Evolutionary conservation across 1,140 invertebrate genomes (phyloP), one percentile per base, ranked within the genome.

Genomic region (Ostrea denselamellosa): DNA sequence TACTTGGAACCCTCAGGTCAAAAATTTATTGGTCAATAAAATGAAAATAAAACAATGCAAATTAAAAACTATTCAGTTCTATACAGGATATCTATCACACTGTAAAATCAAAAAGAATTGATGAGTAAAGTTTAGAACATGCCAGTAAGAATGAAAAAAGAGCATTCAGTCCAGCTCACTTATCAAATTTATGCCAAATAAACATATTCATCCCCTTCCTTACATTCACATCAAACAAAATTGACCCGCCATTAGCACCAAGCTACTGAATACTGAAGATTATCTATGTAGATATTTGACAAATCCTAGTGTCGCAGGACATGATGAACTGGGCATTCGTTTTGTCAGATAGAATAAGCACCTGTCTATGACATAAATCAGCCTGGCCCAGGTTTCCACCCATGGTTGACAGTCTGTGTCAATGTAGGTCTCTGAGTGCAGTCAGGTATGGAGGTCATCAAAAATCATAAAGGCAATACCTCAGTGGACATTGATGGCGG

Each of bases 201-300:
- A 77, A 77, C 68, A 77, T 22, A 77, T 77, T 77, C 68, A 34
- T 77, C 28, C 14, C 28, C 68, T 0, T 77, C 28, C 25, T 77
- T 14, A 25, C 28, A 22, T 28, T 28, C 68, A 77, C 68, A 77
- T 77, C 68, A 77, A 77, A 77, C 25, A 77, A 14, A 77, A 77
- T 9, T 77, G 68, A 77, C 68, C 68, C 28, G 68, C 68, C 68
- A 77, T 77, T 77, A 77, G 68, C 68, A 77, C 68, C 68, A 77
- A 34, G 68, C 68, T 25, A 17, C 25, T 77, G 68, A 77, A 77
- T 25, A 77, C 22, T 12, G 68, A 22, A 77, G 68, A 77, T 77
- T 28, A 77, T 77, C 68, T 77, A 77, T 34, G 28, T 77, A 77
- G 68, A 77, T 77, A 77, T 77, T 77, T 77, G 68, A 77, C 68